A percentile compares a stretch with the other conserved stretches of the same genome.
These are phyloP conservation scores for Morbakka virulenta DNA, from an alignment of 30 jellyfish, hydroid and myxozoan species.

Conservation along the genomic window DNA sequence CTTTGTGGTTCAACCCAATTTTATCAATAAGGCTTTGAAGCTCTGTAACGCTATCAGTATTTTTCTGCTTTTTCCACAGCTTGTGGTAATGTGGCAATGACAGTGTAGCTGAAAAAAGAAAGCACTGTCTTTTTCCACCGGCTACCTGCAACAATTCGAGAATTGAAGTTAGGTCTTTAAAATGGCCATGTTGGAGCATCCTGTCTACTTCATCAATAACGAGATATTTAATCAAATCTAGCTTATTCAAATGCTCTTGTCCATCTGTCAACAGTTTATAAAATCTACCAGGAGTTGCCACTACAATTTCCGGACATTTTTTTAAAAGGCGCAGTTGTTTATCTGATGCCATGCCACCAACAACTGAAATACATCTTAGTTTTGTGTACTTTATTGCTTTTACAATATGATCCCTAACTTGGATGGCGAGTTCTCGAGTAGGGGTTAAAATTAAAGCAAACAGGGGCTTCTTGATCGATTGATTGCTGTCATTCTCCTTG, in stretches of 20 bases:
- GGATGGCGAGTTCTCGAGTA: slow-evolving; percentile 95
- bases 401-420: slow-evolving; percentile 43
- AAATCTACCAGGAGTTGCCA: slow-evolving; percentile 98
- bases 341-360: slow-evolving; percentile 89
- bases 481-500: background rate
- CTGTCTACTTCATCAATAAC: slow-evolving; percentile 98
- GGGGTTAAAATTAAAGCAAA: slow-evolving; percentile 85
- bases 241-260: slow-evolving; percentile 46
- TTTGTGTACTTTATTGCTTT: slow-evolving; percentile 51
- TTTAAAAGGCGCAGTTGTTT: slow-evolving; percentile 84
- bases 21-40: slow-evolving; percentile 64
- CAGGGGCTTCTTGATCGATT: slow-evolving; percentile 26
- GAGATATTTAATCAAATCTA: slow-evolving; percentile 44
- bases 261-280: slow-evolving; percentile 56
- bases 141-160: slow-evolving; percentile 28
- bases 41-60: slow-evolving; percentile 16
- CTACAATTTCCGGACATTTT: slow-evolving; percentile 81
- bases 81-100: slow-evolving; percentile 74
- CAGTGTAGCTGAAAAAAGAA: slow-evolving; percentile 90
- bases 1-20: slow-evolving; percentile 56
- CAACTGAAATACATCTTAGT: slow-evolving; percentile 64
- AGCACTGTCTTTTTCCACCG: slow-evolving; percentile 59
- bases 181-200: slow-evolving; percentile 95
- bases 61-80: slow-evolving; percentile 4
- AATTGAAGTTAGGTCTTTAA: slow-evolving; percentile 70